phyloP scores from a whole-genome alignment of 1,140 invertebrate species.

The Zaprionus tsacasi region DNA sequence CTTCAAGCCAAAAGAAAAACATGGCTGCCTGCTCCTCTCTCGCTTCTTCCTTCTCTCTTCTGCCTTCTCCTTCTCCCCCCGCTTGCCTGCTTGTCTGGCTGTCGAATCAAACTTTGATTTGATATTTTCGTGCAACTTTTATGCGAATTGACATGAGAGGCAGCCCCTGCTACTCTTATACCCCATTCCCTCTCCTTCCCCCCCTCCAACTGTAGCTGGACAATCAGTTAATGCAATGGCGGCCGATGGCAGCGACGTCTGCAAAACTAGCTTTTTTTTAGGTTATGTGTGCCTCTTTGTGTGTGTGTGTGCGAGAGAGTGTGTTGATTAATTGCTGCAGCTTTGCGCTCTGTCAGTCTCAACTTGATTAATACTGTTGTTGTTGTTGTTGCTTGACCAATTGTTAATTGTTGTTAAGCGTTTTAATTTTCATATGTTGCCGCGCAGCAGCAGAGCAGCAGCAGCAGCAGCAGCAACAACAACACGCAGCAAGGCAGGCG shows the following conservation, averaged over 20 bases:
- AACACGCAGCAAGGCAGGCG: background rate
- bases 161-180: no score
- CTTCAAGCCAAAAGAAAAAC: conserved; percentile 54
- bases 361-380: conserved; percentile 65
- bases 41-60: background rate
- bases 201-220: conserved; percentile 9
- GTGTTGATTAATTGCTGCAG: conserved; percentile 69
- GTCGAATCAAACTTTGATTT: conserved; percentile 81
- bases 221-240: conserved; percentile 77
- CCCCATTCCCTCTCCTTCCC: conserved; percentile 16
- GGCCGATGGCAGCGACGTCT: background rate
- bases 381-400: conserved; percentile 48
- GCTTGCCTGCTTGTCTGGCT: conserved; percentile 57
- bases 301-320: background rate
- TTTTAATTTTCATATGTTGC: conserved; percentile 77
- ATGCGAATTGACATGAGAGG: conserved; percentile 69
- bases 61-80: conserved; percentile 34
- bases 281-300: background rate
- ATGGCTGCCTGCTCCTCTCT: conserved; percentile 32
- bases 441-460: conserved; percentile 16
- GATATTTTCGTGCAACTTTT: conserved; percentile 71
- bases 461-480: background rate
- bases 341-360: conserved; percentile 71
- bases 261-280: conserved; percentile 13
- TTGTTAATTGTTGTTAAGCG: conserved; percentile 80